A percentile compares a stretch with the other conserved stretches of the same genome.
These are phyloP conservation scores for Rhizoglyphus robini DNA, from an alignment of 1,140 invertebrate species.

Conservation along the genomic window DNA sequence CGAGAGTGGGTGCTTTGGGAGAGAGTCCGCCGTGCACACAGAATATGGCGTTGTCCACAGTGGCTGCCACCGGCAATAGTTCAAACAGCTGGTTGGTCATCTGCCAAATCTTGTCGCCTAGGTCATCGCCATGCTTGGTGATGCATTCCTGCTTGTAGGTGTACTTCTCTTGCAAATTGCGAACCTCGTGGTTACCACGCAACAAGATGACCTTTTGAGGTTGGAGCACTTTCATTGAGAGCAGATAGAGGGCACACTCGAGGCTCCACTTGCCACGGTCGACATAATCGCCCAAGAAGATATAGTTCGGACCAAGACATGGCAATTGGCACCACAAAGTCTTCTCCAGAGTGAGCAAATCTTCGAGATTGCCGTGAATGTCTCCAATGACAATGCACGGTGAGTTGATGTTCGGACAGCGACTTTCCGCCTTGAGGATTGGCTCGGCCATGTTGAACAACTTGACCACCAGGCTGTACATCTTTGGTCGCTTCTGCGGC, in stretches of 20 bases:
- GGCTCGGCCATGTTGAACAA: neutral
- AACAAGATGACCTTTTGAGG: conserved; percentile 45
- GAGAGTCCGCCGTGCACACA: conserved; percentile 60
- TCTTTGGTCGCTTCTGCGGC: neutral
- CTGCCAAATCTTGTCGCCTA: conserved; percentile 49
- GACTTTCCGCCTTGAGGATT: neutral
- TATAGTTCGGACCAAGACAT: conserved; percentile 42
- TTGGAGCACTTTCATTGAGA: conserved; percentile 46
- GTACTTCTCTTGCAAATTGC: conserved; percentile 52
- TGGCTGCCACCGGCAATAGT: conserved; percentile 52
- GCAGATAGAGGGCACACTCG: conserved; percentile 41
- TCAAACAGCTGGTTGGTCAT: conserved; percentile 56
- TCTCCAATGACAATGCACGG: conserved; percentile 31
- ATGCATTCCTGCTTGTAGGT: conserved; percentile 51
- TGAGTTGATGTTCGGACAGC: neutral
- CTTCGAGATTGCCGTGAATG: conserved; percentile 46
- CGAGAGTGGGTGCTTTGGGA: conserved; percentile 43
- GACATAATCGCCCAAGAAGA: conserved; percentile 54
- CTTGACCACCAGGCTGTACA: neutral
- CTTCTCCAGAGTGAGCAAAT: conserved; percentile 46
- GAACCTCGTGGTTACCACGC: conserved; percentile 50
- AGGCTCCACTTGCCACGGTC: conserved; percentile 46
- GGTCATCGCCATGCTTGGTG: conserved; percentile 48
- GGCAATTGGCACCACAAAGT: conserved; percentile 45
- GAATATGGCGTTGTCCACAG: conserved; percentile 54